Conservation (phyloP, 2,113 vertebrate genomes). For the Upupa epops region DNA sequence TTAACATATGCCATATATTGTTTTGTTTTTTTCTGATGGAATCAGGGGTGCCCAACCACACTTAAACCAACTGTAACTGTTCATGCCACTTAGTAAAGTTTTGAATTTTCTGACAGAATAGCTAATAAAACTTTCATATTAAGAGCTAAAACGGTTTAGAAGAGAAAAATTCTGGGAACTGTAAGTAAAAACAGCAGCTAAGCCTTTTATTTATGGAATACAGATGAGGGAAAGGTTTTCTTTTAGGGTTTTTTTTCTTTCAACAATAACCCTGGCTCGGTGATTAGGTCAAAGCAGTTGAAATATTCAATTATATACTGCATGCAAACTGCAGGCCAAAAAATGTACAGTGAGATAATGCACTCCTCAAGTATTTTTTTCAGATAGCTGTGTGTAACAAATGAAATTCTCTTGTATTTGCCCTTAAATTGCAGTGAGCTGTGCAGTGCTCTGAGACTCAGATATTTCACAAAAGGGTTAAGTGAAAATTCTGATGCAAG, state of each 20-base stretch:
- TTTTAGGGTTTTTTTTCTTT: background rate
- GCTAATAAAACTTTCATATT: conserved; percentile 61
- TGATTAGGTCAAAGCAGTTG: conserved; percentile 7
- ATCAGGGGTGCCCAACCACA: conserved; percentile 51
- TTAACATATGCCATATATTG: conserved; percentile 58
- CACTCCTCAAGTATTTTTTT: background rate
- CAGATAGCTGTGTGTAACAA: background rate
- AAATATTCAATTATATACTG: conserved; percentile 25
- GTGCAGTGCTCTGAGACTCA: background rate
- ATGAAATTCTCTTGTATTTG: background rate
- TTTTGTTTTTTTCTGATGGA: conserved; percentile 9
- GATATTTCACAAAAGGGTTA: conserved; percentile 21
- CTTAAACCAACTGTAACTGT: conserved; percentile 48
- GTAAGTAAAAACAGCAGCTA: conserved; percentile 83
- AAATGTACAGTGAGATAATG: background rate
- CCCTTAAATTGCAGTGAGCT: background rate
- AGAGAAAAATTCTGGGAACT: conserved; percentile 75
- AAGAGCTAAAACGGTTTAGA: conserved; percentile 71
- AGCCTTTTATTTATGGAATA: conserved; percentile 65
- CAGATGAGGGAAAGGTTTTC: conserved; percentile 2
- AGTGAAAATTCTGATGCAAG: conserved; percentile 38
- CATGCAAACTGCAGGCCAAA: background rate
- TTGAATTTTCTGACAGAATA: conserved; percentile 69
- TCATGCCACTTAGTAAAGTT: conserved; percentile 58
- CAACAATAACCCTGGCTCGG: background rate